Base-by-base conservation (phyloP, 1,140 invertebrate genomes). In the Neodiprion fabricii region DNA sequence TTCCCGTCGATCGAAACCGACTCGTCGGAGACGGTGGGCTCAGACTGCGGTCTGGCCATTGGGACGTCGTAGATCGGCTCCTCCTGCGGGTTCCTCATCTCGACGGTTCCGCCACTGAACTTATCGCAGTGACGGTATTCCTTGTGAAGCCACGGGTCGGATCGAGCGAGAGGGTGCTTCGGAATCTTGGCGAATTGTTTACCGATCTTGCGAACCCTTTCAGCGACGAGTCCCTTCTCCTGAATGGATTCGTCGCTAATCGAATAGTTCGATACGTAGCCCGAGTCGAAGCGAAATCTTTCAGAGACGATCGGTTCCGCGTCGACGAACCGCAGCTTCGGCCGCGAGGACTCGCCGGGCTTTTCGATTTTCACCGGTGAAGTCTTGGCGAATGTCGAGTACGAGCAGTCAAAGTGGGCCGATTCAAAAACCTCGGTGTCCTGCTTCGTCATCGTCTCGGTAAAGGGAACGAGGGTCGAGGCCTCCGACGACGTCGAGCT, bases 121-220 rank as follows among this genome's bases (percentile, higher is more conserved):
- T 1, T 48, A 10, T 14, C 23, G 7, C 7, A 28, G 47, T 71
- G 4, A 11, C 4, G 7, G 28, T 17, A 10, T 14, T 40, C 23
- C 9, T 8, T 4, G n/a, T 23, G 21, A 21, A 69, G 17, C 67
- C 67, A 7, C n/a, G 74, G n/a, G 48, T 81, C 23, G 28, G 66
- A 12, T 69, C 74, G n/a, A 7, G 80, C 65, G 66, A 79, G 82
- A 0, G 81, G 78, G 48, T 80, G 78, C n/a, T 82, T 81, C 0
- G 77, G 75, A 0, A 83, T 49, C 2, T 12, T 67, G 0, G 70
- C 53, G 4, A 61, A 17, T 3, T 61, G 53, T 4, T 61, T 5
- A 9, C 53, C 9, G 53, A 61, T 61, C 53, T 61, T 2, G 11
- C 0, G 9, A 9, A 61, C 53, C n/a, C 53, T 61, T 61, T 12